phyloP scores from a whole-genome alignment of 2,113 vertebrate genomes.

The Machaerirhynchus nigripectus region DNA sequence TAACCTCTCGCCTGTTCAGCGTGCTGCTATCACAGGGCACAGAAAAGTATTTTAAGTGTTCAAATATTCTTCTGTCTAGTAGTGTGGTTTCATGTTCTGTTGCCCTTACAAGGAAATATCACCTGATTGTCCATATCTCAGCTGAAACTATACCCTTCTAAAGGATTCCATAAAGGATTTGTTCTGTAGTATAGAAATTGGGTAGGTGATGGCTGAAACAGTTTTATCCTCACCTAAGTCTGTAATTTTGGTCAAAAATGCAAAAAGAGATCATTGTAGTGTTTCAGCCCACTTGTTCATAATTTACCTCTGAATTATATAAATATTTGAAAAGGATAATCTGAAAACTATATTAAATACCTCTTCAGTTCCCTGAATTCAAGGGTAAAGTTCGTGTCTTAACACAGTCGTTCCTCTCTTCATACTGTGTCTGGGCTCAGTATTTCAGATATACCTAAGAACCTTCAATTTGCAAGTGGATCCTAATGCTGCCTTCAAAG shows the following conservation, averaged over 20 bases:
- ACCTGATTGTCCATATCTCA: not conserved
- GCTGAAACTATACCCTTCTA: not conserved
- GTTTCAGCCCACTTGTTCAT: not conserved
- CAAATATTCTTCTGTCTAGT: not conserved
- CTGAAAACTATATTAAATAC: not conserved
- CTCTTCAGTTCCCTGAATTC: not conserved
- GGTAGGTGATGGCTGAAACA: not conserved
- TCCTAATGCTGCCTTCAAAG: not conserved
- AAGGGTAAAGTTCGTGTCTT: not conserved
- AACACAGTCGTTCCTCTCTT: not conserved
- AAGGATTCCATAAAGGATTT: not conserved
- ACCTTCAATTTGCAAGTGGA: not conserved
- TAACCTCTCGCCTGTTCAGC: not conserved
- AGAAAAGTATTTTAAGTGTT: not conserved
- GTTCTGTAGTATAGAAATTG: not conserved
- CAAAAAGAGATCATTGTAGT: not conserved
- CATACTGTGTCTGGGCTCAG: fast-evolving
- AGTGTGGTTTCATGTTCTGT: not conserved
- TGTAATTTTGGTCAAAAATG: not conserved
- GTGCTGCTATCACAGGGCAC: not conserved
- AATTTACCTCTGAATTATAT: not conserved
- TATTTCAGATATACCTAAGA: not conserved
- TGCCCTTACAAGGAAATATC: not conserved
- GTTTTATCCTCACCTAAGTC: not conserved
- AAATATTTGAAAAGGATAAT: not conserved